Base-by-base conservation (phyloP, 2,797 vertebrate species). In the Hyperoplus immaculatus region DNA sequence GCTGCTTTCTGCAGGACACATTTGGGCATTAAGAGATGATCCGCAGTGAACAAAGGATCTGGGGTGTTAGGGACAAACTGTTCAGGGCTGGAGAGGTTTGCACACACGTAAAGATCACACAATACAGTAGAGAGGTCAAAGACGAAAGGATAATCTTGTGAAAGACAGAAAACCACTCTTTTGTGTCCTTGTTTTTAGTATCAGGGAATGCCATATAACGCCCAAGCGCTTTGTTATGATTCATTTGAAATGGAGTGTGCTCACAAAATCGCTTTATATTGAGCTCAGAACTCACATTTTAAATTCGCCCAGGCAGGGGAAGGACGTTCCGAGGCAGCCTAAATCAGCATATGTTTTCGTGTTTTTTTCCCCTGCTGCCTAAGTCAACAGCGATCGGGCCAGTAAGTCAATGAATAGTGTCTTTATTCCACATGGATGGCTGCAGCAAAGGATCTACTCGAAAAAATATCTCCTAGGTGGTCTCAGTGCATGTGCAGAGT, bases 261-360 rank as follows among this genome's bases (percentile, higher is more conserved):
- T 81, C 43, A 18, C 42, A 65, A 64, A 29, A 75, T 73, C 42
- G 39, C 45, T 64, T 79, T 79, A 18, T 68, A 84, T 69, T 59
- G 62, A 65, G 51, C 38, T 79, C 53, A 39, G 43, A 54, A 57
- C 16, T 86, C 66, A 16, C 55, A 84, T 89, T 89, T 29, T 64
- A 60, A 85, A 84, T 84, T 59, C 8, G 60, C 75, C 61, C 65
- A 76, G 81, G 47, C 43, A 73, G 66, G 15, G 42, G 29, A 62
- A 5, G 72, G 63, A 82, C 81, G 73, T 64, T 82, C 16, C 58
- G 74, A 73, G 71, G 78, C 55, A 53, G 77, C 82, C 86, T 83
- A 88, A 92, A 91, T 87, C 88, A 87, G 87, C 85, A 88, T 69
- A 85, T 92, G 90, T 93, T 93, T 93, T 92, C 80, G 53, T 92